Percentiles rank a stretch among this genome's conserved stretches.
These are phyloP conservation scores for Blennius ocellaris DNA, from an alignment of 2,113 vertebrate species.

Conservation along the genomic window DNA sequence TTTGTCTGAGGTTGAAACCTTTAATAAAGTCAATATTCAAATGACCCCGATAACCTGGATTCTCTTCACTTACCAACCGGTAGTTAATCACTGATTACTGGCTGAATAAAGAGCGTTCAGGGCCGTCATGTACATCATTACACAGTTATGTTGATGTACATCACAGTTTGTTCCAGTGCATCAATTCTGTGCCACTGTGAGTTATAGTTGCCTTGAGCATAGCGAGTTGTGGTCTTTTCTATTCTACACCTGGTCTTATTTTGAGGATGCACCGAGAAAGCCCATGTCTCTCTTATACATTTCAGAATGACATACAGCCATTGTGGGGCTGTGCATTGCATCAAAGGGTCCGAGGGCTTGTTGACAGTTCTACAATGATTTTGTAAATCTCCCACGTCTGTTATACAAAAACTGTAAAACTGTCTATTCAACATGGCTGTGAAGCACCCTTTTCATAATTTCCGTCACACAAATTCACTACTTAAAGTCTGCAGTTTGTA, in stretches of 20 bases:
- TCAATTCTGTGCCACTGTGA: too few species aligned
- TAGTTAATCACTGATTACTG: too few species aligned
- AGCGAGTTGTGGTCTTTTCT: background rate
- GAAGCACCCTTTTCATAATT: background rate
- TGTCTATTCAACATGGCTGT: background rate
- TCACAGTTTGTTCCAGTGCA: too few species aligned
- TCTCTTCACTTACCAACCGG: too few species aligned
- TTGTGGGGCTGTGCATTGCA: background rate
- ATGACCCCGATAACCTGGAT: too few species aligned
- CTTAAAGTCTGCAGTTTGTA: background rate
- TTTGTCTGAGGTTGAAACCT: too few species aligned
- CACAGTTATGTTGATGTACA: too few species aligned
- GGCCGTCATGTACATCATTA: too few species aligned
- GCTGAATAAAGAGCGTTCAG: too few species aligned
- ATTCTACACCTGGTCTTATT: background rate
- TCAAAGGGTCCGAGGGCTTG: background rate
- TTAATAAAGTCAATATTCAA: too few species aligned
- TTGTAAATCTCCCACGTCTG: background rate
- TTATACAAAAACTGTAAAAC: background rate
- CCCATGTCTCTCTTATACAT: background rate
- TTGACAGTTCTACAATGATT: background rate
- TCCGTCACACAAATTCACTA: background rate
- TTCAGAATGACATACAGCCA: conserved; percentile 4
- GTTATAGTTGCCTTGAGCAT: background rate
- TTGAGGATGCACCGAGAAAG: background rate